These are phyloP conservation scores for Scaeva pyrastri DNA, from an alignment of 2,888 invertebrate genomes.

Conservation along the genomic window DNA sequence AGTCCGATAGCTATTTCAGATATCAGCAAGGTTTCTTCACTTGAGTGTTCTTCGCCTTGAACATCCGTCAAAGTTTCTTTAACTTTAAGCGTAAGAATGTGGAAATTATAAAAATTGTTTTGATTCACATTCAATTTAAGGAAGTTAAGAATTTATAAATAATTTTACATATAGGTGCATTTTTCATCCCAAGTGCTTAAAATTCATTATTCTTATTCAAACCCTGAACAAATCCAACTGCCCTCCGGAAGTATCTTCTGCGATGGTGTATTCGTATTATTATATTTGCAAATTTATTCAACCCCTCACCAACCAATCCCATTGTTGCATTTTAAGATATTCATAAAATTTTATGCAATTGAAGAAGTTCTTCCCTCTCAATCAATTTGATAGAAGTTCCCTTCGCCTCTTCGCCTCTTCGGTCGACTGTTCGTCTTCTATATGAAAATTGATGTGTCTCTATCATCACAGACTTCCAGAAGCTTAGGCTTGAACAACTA, in stretches of 20 bases:
- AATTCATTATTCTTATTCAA: constrained; percentile 2
- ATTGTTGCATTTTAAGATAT: neutral
- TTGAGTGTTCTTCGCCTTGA: no score
- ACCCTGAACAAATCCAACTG: constrained; percentile 1
- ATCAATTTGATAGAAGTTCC: constrained; percentile 29
- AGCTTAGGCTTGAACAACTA: neutral
- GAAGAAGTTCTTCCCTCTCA: constrained; percentile 6
- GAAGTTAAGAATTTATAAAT: no score
- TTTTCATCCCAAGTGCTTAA: neutral
- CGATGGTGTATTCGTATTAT: no score
- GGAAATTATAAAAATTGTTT: no score
- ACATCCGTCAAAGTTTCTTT: no score
- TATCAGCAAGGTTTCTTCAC: no score
- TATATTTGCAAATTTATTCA: neutral
- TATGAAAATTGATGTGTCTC: neutral
- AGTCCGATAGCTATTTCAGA: no score
- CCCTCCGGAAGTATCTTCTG: constrained; percentile 15
- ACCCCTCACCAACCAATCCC: neutral
- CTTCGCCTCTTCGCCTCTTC: neutral
- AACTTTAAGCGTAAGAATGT: no score
- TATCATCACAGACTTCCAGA: constrained; percentile 6
- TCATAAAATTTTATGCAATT: constrained; percentile 8
- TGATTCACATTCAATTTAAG: no score
- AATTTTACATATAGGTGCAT: neutral
- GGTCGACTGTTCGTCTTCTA: neutral